A percentile compares a stretch with the other conserved stretches of the same genome.
Evolutionary conservation across 2,113 vertebrate species (phyloP).

Genomic region (Phrynosoma platyrhinos): DNA sequence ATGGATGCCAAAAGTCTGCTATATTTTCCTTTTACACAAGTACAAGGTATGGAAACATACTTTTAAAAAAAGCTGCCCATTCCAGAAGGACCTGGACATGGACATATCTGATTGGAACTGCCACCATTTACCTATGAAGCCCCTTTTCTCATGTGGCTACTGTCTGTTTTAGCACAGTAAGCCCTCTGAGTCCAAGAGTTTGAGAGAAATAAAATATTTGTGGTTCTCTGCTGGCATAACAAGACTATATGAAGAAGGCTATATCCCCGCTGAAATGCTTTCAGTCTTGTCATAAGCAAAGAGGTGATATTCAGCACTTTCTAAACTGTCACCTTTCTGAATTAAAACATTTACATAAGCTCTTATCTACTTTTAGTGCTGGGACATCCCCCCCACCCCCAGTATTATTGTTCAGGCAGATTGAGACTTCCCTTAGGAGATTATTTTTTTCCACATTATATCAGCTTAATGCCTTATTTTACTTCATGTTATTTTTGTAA

Average conservation of each 20-base stretch:
- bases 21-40: not conserved
- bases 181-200: not conserved
- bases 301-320: slow-evolving; percentile 15
- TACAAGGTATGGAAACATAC: not conserved
- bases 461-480: slow-evolving; percentile 41
- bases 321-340: slow-evolving; percentile 43
- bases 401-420: slow-evolving; percentile 47
- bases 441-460: slow-evolving; percentile 1
- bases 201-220: slow-evolving; percentile 1
- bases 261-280: not conserved
- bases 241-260: slow-evolving; percentile 4
- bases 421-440: slow-evolving; percentile 49
- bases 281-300: slow-evolving; percentile 22
- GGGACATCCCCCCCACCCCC: slow-evolving; percentile 22
- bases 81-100: not conserved
- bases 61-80: not conserved
- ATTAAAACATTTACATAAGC: slow-evolving; percentile 47
- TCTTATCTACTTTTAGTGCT: slow-evolving; percentile 44
- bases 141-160: not conserved
- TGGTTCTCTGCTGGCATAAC: slow-evolving; percentile 12
- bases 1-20: too few species aligned
- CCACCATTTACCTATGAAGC: not conserved
- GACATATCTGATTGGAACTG: not conserved
- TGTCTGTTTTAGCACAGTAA: not conserved
- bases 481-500: slow-evolving; percentile 4